Base-by-base conservation (phyloP, 2,113 vertebrate species). In the Hystrix cristata region DNA sequence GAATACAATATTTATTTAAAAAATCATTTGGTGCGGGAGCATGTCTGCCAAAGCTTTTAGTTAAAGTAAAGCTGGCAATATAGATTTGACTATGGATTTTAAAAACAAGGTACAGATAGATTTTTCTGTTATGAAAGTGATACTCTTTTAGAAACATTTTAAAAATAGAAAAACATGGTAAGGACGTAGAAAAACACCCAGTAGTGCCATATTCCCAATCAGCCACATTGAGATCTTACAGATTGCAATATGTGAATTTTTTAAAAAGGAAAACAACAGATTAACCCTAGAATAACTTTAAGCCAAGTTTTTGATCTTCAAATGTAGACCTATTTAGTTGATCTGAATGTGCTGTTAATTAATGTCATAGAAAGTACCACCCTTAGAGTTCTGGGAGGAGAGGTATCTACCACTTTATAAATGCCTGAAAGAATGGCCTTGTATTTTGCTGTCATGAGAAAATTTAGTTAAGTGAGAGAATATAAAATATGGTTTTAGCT, bases 1-100 rank as follows among this genome's bases (percentile, higher is more conserved):
- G n/a, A 90, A 29, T 82, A 62, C 51, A 46, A 29, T 82, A 60
- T 94, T 96, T 87, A 72, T 95, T 93, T 93, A 95, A 78, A 90
- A 93, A 55, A 80, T 84, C 13, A 64, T 95, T 51, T 53, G 51
- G 0, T 82, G n/a, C 80, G n/a, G 62, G 25, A 65, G 7, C 21
- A 60, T 31, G 89, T 97, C 31, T 72, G 48, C 31, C 51, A 82
- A 55, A 67, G 51, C 76, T 74, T 82, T 91, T 34, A 90, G 43
- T 92, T 80, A 67, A 57, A 76, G 48, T 34, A 92, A 90, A 90
- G 27, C 67, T 90, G 78, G 5, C 25, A 46, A 7, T 86, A 48
- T 7, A 72, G 31, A n/a, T 95, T 95, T 80, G 72, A 80, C 64
- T 80, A 80, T 51, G 55, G 60, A 57, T 95, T 91, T 96, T 88